Evolutionary conservation across 2,113 vertebrate genomes (phyloP).

Genomic region (Myanophis thanlyinensis): DNA sequence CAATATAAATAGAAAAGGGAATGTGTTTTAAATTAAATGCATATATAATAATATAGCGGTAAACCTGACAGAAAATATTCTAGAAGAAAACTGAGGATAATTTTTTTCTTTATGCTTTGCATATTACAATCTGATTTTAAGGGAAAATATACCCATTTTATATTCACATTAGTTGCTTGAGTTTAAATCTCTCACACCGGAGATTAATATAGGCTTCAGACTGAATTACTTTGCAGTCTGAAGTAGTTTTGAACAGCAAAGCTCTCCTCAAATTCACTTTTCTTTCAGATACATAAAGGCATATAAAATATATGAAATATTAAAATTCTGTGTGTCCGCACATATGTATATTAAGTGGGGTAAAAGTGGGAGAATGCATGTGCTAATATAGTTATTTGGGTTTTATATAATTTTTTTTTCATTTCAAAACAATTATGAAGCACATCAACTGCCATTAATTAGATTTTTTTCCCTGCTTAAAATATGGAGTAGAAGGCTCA

Average conservation of each 20-base stretch:
- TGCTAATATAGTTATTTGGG: conserved; percentile 32
- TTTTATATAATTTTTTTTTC: conserved; percentile 58
- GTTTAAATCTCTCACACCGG: conserved; percentile 72
- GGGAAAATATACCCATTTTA: conserved; percentile 70
- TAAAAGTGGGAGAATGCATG: conserved; percentile 39
- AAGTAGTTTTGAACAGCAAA: conserved; percentile 71
- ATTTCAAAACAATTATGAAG: conserved; percentile 27
- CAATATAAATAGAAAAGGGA: conserved; percentile 64
- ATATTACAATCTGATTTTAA: conserved; percentile 74
- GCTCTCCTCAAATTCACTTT: conserved; percentile 71
- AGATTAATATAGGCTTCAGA: conserved; percentile 73
- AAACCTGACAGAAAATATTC: conserved; percentile 67
- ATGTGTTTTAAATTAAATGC: conserved; percentile 54
- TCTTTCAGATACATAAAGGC: conserved; percentile 71
- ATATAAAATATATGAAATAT: conserved; percentile 70
- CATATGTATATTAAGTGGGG: conserved; percentile 32
- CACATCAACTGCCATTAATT: conserved; percentile 8
- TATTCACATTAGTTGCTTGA: conserved; percentile 67
- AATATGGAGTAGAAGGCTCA: background rate
- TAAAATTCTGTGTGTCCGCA: conserved; percentile 49
- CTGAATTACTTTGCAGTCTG: conserved; percentile 74
- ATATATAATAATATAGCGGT: conserved; percentile 55
- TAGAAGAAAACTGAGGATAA: conserved; percentile 58
- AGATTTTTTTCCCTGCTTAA: conserved; percentile 19
- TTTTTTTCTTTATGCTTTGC: conserved; percentile 66